These are phyloP conservation scores for Clarias macrocephalus DNA, from an alignment of 2,113 vertebrate species.

Conservation along the genomic window DNA sequence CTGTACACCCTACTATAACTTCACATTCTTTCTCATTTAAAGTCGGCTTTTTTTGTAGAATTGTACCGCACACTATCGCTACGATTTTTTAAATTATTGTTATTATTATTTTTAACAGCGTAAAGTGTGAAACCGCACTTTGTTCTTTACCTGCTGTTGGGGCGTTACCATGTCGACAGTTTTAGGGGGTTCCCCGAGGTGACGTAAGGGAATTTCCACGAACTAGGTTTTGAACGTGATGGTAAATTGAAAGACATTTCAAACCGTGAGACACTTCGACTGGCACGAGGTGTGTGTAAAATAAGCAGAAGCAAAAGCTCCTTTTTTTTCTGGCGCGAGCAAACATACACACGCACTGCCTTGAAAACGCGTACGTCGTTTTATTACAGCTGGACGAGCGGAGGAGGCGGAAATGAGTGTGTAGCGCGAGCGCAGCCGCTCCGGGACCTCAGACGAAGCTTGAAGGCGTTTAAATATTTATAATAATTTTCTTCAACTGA, in stretches of 20 bases:
- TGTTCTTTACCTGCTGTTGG: slow-evolving; percentile 25
- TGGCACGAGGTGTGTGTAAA: background rate
- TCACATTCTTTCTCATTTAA: background rate
- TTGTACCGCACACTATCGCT: background rate
- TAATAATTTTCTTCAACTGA: background rate
- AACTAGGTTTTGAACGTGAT: background rate
- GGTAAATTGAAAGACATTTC: slow-evolving; percentile 20
- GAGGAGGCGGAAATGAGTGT: slow-evolving; percentile 10
- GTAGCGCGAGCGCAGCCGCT: background rate
- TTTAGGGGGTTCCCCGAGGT: slow-evolving; percentile 54
- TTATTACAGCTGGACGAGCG: background rate
- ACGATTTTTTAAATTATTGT: too few species aligned
- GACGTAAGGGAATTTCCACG: slow-evolving; percentile 70
- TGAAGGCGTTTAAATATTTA: background rate
- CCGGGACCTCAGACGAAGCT: background rate
- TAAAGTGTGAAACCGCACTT: background rate
- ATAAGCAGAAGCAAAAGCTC: background rate
- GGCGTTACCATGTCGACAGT: slow-evolving; percentile 39
- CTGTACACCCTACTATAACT: too few species aligned
- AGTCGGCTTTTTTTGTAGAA: background rate
- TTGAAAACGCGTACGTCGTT: background rate
- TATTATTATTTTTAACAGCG: too few species aligned
- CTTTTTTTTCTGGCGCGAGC: too few species aligned
- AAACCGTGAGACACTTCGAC: background rate
- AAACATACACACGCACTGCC: background rate